These are phyloP conservation scores for Sympetrum striolatum DNA, from an alignment of 2,888 invertebrate species.

Conservation along the genomic window DNA sequence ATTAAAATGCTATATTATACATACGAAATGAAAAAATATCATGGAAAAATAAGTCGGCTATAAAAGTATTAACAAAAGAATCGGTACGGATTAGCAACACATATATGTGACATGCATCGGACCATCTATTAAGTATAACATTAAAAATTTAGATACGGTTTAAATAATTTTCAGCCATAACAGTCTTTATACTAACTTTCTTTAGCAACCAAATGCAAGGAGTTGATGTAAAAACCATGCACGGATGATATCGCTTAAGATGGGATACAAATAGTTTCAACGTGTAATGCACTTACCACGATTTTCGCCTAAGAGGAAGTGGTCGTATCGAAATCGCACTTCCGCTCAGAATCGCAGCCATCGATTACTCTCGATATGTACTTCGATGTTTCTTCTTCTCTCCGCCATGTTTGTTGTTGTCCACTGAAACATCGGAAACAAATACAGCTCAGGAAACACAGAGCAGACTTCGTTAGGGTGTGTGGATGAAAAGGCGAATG, in stretches of 20 bases:
- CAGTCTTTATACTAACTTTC: neutral
- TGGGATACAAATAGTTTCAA: neutral
- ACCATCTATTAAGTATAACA: neutral
- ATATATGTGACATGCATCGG: neutral
- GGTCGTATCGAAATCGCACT: neutral
- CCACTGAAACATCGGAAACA: conserved; percentile 27
- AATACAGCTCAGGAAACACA: conserved; percentile 10
- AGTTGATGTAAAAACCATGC: neutral
- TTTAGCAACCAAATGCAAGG: neutral
- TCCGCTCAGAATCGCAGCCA: conserved; percentile 2
- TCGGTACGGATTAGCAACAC: neutral
- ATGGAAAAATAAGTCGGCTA: neutral
- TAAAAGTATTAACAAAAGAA: neutral
- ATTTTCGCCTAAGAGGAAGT: conserved; percentile 15
- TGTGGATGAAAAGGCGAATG: conserved; percentile 11
- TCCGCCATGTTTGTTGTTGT: conserved; percentile 43
- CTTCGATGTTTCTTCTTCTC: conserved; percentile 13
- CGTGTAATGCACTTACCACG: conserved; percentile 23
- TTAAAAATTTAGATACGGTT: neutral
- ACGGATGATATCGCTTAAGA: neutral
- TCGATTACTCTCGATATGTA: neutral
- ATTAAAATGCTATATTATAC: neutral
- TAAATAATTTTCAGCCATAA: neutral
- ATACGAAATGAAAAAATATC: neutral
- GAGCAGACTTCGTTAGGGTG: conserved; percentile 13